A percentile compares a stretch with the other conserved stretches of the same genome.
Conservation (phyloP, 2,113 vertebrate genomes). For the Cyanoderma ruficeps region DNA sequence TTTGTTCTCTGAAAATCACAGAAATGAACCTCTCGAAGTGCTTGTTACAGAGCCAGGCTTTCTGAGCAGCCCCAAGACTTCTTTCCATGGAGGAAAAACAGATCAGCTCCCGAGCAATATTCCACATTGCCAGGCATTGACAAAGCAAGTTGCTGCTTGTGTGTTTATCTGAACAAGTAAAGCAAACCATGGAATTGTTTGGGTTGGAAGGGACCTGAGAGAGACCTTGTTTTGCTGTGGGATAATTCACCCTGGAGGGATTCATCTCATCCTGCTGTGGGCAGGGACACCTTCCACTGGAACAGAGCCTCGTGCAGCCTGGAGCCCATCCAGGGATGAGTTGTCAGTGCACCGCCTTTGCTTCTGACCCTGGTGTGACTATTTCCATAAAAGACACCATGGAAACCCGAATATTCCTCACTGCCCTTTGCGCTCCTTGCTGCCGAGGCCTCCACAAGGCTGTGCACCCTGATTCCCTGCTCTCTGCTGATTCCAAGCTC, state of each 20-base stretch:
- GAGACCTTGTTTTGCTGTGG: not conserved
- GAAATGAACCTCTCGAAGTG: not conserved
- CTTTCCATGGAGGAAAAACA: not conserved
- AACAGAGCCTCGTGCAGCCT: not conserved
- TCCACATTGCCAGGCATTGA: not conserved
- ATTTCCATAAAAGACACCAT: rapidly evolving
- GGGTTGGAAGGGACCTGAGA: not conserved
- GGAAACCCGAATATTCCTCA: not conserved
- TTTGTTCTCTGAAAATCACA: not conserved
- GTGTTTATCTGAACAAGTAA: not conserved
- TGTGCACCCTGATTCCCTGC: not conserved
- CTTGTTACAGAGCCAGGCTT: not conserved
- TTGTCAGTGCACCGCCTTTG: not conserved
- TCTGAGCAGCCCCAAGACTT: not conserved
- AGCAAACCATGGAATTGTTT: not conserved
- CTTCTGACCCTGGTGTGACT: not conserved
- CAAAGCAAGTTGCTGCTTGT: not conserved
- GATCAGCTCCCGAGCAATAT: not conserved
- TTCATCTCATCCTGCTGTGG: not conserved
- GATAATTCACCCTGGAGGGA: not conserved
- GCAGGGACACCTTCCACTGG: not conserved
- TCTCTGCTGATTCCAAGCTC: not conserved
- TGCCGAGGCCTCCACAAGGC: not conserved
- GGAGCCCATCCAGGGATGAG: not conserved
- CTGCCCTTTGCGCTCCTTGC: not conserved